phyloP scores from a whole-genome alignment of 2,888 invertebrate species.

The Epinotia nisella region DNA sequence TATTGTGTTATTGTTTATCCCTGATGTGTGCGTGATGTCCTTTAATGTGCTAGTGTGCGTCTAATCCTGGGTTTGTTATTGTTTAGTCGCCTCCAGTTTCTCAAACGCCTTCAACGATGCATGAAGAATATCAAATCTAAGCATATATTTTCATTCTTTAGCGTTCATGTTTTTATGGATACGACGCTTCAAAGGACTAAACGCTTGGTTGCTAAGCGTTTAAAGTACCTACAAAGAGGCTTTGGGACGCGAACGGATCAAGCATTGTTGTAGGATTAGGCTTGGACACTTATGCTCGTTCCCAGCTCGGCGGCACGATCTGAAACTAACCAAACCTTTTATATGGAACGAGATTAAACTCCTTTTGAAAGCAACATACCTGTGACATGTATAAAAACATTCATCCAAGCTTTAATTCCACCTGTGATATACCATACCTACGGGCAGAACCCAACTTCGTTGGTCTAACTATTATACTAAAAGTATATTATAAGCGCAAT shows the following conservation, averaged over 20 bases:
- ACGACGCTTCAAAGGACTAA: constrained; percentile 31
- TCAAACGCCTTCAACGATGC: constrained; percentile 57
- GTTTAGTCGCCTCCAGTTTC: constrained; percentile 57
- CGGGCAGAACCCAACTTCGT: constrained; percentile 39
- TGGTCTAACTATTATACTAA: constrained; percentile 44
- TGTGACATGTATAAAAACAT: constrained; percentile 5
- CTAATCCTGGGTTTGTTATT: constrained; percentile 70
- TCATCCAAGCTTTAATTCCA: background rate
- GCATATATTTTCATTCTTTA: constrained; percentile 50
- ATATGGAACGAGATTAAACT: constrained; percentile 24
- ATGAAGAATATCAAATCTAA: constrained; percentile 62
- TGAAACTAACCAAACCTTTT: constrained; percentile 32
- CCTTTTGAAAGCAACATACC: constrained; percentile 12
- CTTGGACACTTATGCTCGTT: constrained; percentile 68
- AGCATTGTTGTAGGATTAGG: constrained; percentile 64
- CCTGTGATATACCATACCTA: constrained; percentile 7
- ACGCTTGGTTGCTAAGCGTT: constrained; percentile 44
- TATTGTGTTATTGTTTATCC: constrained; percentile 79
- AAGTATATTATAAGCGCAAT: constrained; percentile 2
- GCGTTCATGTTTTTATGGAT: constrained; percentile 40
- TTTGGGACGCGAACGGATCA: constrained; percentile 62
- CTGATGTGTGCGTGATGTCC: constrained; percentile 57
- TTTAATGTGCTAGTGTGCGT: constrained; percentile 59
- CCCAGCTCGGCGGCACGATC: constrained; percentile 73
- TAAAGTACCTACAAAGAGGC: constrained; percentile 45